These are phyloP conservation scores for Zapus hudsonius DNA, from an alignment of 2,113 vertebrate species.

Conservation along the genomic window DNA sequence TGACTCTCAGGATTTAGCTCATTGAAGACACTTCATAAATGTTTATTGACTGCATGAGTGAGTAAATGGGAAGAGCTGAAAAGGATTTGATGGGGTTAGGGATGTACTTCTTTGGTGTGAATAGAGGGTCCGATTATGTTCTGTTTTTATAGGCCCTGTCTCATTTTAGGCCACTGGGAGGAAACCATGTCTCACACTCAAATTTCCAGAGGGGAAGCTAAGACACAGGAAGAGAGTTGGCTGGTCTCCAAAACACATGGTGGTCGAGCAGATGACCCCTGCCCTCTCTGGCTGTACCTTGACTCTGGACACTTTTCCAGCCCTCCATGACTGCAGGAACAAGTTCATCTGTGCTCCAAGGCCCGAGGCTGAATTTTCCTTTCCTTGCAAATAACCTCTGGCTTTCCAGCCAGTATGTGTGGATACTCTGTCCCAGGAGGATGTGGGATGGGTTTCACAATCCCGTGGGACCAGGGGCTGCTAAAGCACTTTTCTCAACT, in stretches of 20 bases:
- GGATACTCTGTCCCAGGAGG: background rate
- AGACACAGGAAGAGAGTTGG: background rate
- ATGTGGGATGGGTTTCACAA: conserved; percentile 36
- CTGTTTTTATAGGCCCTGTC: conserved; percentile 8
- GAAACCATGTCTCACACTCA: background rate
- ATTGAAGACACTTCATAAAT: background rate
- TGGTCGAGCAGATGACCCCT: background rate
- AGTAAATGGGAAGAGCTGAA: background rate
- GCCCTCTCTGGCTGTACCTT: background rate
- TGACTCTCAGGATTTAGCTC: background rate
- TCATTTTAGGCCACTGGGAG: conserved; percentile 30
- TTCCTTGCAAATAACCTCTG: background rate
- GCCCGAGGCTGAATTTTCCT: background rate
- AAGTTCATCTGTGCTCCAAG: background rate
- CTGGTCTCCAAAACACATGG: background rate
- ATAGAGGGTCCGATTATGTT: conserved; percentile 12
- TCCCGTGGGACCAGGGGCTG: conserved; percentile 28
- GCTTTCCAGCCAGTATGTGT: background rate
- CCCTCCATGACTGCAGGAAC: background rate
- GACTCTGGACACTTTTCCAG: background rate
- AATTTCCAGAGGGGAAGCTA: background rate
- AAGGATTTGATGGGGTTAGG: background rate
- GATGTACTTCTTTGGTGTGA: background rate
- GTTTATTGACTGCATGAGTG: background rate
- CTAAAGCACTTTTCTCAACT: conserved; percentile 50